phyloP scores from a whole-genome alignment of 64 coral and sea anemone species.

The Actinia tenebrosa region DNA sequence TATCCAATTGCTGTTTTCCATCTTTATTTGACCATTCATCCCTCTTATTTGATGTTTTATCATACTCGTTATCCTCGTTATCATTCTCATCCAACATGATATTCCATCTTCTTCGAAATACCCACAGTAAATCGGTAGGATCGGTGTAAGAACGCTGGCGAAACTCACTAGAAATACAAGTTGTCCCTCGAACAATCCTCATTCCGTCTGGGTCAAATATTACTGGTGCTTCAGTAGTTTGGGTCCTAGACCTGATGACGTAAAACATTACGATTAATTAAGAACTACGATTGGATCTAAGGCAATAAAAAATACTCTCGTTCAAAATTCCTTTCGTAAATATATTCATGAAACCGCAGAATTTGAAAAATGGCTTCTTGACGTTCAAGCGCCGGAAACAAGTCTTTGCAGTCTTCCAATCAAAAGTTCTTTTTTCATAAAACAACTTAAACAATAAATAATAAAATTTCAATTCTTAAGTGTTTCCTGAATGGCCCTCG shows the following conservation, averaged over 20 bases:
- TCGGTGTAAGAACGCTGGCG: conserved; percentile 44
- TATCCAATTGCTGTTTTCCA: not conserved
- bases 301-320: not conserved
- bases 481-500: not conserved
- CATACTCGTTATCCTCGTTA: not conserved
- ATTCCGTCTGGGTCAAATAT: conserved; percentile 2
- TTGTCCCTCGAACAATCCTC: not conserved
- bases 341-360: not conserved
- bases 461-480: not conserved
- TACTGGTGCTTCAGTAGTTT: not conserved
- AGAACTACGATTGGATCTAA: not conserved
- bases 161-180: not conserved
- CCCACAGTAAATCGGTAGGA: conserved; percentile 50
- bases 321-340: not conserved
- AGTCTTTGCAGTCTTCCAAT: not conserved
- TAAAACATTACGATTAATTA: not conserved
- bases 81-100: conserved; percentile 1
- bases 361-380: not conserved
- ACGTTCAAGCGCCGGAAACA: not conserved
- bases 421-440: not conserved
- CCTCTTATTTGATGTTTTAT: not conserved
- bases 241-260: conserved; percentile 4
- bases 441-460: not conserved
- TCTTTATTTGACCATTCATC: not conserved
- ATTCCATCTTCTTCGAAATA: conserved; percentile 33